Evolutionary conservation across 1,140 invertebrate species (phyloP).

Genomic region (Drosophila subpulchrella): DNA sequence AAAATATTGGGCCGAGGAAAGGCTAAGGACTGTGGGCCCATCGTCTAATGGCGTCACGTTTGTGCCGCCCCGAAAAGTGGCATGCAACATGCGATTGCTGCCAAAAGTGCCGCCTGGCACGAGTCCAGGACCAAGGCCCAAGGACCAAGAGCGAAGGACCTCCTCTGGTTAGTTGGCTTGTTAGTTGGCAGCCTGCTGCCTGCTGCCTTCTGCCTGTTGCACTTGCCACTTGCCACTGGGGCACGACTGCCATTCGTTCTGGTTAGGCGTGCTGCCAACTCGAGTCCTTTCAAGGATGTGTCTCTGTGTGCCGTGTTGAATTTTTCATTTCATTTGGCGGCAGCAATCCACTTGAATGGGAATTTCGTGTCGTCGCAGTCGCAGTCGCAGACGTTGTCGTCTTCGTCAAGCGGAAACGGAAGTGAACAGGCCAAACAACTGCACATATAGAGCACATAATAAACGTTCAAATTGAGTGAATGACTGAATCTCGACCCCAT

Average conservation of each 20-base stretch:
- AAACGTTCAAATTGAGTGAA: constrained; percentile 71
- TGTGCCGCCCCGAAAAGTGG: constrained; percentile 76
- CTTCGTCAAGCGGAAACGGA: constrained; percentile 64
- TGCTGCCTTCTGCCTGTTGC: constrained; percentile 59
- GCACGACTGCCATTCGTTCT: constrained; percentile 50
- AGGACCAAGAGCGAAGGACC: constrained; percentile 32
- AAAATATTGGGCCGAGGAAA: constrained; percentile 46
- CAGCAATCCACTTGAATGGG: constrained; percentile 82
- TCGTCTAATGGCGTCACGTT: constrained; percentile 78
- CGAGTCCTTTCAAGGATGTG: constrained; percentile 36
- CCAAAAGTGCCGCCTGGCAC: constrained; percentile 82
- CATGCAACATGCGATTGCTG: constrained; percentile 84
- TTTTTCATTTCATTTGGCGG: constrained; percentile 84
- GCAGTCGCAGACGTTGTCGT: constrained; percentile 35
- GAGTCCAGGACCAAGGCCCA: constrained; percentile 50
- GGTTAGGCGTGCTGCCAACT: constrained; percentile 50
- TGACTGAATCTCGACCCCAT: constrained; percentile 6
- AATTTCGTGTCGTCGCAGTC: constrained; percentile 74
- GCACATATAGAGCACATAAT: constrained; percentile 70
- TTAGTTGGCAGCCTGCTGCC: constrained; percentile 66
- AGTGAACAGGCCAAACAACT: constrained; percentile 74
- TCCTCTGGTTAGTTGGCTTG: constrained; percentile 74
- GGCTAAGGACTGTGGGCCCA: constrained; percentile 48
- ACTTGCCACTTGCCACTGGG: constrained; percentile 44
- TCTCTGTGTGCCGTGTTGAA: constrained; percentile 73